A percentile compares a stretch with the other conserved stretches of the same genome.
phyloP scores from a whole-genome alignment of 2,888 invertebrate species.

The Stenotaenia linearis region DNA sequence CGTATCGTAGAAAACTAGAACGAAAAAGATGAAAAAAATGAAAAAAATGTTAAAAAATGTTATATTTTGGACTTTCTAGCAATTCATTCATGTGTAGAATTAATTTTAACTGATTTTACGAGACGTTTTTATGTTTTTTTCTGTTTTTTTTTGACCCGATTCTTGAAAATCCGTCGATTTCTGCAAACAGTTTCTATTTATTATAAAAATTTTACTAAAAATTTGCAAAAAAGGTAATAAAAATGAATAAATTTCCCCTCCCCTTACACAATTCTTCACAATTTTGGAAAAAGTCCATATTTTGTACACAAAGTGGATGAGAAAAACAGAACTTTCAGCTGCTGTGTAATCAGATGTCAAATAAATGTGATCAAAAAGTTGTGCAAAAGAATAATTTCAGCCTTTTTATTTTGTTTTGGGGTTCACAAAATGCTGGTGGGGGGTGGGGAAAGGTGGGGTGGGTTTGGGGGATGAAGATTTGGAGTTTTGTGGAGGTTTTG shows the following conservation, averaged over 20 bases:
- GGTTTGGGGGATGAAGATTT: too few species aligned
- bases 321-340: slow-evolving; percentile 13
- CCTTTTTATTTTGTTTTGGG: neutral
- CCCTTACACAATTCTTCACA: neutral
- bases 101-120: neutral
- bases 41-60: neutral
- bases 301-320: slow-evolving; percentile 22
- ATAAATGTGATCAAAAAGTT: slow-evolving; percentile 24
- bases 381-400: slow-evolving; percentile 3
- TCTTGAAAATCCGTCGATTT: slow-evolving; percentile 7
- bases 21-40: neutral
- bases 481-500: too few species aligned
- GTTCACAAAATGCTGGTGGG: too few species aligned
- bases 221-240: neutral
- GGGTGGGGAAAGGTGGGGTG: too few species aligned
- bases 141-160: neutral
- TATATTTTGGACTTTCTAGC: slow-evolving; percentile 22
- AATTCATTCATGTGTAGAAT: slow-evolving; percentile 11
- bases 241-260: neutral
- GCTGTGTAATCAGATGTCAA: slow-evolving; percentile 26
- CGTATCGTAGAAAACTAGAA: neutral
- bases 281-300: slow-evolving; percentile 7
- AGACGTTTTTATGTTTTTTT: neutral
- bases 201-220: neutral
- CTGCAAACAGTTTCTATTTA: slow-evolving; percentile 19